A percentile compares a stretch with the other conserved stretches of the same genome.
These are phyloP conservation scores for Thereva nobilitata DNA, from an alignment of 2,888 invertebrate species.

Conservation along the genomic window DNA sequence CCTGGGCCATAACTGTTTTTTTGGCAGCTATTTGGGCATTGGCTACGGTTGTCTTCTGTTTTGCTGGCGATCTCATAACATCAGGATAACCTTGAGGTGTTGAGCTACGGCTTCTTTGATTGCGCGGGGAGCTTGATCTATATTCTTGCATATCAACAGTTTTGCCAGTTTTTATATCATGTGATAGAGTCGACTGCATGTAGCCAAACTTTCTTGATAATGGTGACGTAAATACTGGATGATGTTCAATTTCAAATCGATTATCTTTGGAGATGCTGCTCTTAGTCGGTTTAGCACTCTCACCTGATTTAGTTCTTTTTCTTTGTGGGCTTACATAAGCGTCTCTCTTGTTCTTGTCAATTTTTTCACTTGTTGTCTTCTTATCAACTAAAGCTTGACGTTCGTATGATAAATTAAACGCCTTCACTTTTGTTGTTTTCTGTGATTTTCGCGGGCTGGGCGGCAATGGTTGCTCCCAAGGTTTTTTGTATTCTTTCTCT, in stretches of 20 bases:
- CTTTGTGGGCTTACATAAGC: not conserved
- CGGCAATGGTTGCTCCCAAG: not conserved
- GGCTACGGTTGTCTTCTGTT: slow-evolving; percentile 6
- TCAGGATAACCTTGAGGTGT: slow-evolving; percentile 44
- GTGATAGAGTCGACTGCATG: slow-evolving; percentile 65
- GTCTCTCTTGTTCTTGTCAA: not conserved
- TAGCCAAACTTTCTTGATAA: slow-evolving; percentile 58
- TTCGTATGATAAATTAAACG: slow-evolving; percentile 35
- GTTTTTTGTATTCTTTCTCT: not conserved
- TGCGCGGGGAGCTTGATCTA: slow-evolving; percentile 45
- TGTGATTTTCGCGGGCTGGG: slow-evolving; percentile 15
- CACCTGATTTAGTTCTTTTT: slow-evolving; percentile 5
- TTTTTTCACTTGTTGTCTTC: not conserved
- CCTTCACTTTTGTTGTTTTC: slow-evolving; percentile 35
- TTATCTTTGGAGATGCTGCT: slow-evolving; percentile 7
- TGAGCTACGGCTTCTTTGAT: slow-evolving; percentile 32
- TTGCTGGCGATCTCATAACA: slow-evolving; percentile 40
- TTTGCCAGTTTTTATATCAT: slow-evolving; percentile 61
- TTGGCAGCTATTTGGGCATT: not conserved
- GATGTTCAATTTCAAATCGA: slow-evolving; percentile 8
- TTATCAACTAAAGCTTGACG: slow-evolving; percentile 27
- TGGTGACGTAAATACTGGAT: slow-evolving; percentile 33
- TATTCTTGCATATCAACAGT: slow-evolving; percentile 42
- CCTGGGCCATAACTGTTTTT: not conserved
- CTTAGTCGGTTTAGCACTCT: slow-evolving; percentile 7